phyloP scores from a whole-genome alignment of 2,113 vertebrate genomes.

The Percina caprodes region DNA sequence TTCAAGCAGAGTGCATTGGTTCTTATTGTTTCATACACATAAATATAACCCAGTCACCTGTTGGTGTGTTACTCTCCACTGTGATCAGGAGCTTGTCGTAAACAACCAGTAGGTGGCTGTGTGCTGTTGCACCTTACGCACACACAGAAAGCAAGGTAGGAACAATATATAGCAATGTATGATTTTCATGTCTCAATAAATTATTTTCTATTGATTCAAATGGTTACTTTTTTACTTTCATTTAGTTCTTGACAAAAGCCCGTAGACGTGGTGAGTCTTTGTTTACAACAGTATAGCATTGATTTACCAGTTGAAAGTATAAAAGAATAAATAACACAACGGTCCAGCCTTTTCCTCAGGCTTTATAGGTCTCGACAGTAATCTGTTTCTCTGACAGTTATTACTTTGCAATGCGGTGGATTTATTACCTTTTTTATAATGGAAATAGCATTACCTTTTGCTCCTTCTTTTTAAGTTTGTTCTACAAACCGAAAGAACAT shows the following conservation, averaged over 20 bases:
- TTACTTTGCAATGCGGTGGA: constrained; percentile 57
- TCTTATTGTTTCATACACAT: neutral
- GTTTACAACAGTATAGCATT: constrained; percentile 45
- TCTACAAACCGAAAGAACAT: constrained; percentile 33
- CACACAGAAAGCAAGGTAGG: neutral
- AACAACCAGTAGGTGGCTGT: constrained; percentile 59
- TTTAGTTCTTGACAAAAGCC: constrained; percentile 38
- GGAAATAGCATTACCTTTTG: constrained; percentile 62
- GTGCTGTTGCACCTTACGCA: neutral
- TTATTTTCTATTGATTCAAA: constrained; percentile 48
- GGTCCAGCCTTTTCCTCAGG: constrained; percentile 51
- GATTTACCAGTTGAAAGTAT: constrained; percentile 60
- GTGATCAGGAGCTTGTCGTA: neutral
- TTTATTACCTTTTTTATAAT: constrained; percentile 68
- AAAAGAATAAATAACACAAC: constrained; percentile 58
- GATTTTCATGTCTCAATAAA: constrained; percentile 66
- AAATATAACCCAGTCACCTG: neutral
- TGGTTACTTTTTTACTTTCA: constrained; percentile 39
- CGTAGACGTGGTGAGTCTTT: constrained; percentile 34
- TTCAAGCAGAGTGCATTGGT: neutral
- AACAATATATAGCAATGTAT: constrained; percentile 11
- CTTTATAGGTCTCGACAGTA: constrained; percentile 52
- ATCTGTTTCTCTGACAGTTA: constrained; percentile 74
- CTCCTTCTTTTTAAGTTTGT: neutral
- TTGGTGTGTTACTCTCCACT: neutral